Evolutionary conservation across 2,113 vertebrate genomes (phyloP), one percentile per base, ranked within the genome.

Genomic region (Vidua chalybeata): DNA sequence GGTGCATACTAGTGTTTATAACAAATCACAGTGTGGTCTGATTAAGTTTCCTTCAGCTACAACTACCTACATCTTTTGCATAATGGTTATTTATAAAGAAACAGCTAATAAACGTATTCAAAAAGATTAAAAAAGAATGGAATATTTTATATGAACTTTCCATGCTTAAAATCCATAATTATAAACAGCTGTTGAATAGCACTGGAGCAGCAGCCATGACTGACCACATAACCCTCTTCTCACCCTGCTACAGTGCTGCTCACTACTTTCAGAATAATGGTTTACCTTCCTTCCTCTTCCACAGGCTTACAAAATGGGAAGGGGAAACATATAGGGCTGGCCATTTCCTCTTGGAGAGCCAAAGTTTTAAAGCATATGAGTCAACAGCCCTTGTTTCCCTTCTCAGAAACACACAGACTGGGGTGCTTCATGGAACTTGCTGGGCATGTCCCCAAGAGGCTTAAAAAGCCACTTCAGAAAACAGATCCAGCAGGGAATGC

Each of bases 261-360:
- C 45, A 5, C 51, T 64, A 3, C 79, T 89, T 90, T 72, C 79
- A 75, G 64, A 78, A 51, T 73, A 91, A 75, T 27, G 54, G 56
- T 22, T 31, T 55, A 45, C 68, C 61, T 94, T 94, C 93, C 94
- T 96, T 95, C 93, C 96, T 93, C 92, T 88, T 86, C 94, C 85
- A 43, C 21, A 33, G 13, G 41, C 77, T 64, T 56, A 83, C 79
- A 94, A 64, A 97, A 92, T 62, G 83, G 90, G 83, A 94, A 92
- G 86, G 88, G 94, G 90, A 97, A 96, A 61, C 62, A 64, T 33
- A 68, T 33, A 74, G 92, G 93, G 87, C 82, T 74, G 75, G 82
- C 76, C 92, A n/a, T 95, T 97, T 95, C 94, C 94, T 93, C 87
- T 71, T 71, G 54, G 21, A 74, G 12, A 93, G 96, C 88, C 88